phyloP scores from a whole-genome alignment of 2,113 vertebrate genomes.

The Takifugu flavidus region DNA sequence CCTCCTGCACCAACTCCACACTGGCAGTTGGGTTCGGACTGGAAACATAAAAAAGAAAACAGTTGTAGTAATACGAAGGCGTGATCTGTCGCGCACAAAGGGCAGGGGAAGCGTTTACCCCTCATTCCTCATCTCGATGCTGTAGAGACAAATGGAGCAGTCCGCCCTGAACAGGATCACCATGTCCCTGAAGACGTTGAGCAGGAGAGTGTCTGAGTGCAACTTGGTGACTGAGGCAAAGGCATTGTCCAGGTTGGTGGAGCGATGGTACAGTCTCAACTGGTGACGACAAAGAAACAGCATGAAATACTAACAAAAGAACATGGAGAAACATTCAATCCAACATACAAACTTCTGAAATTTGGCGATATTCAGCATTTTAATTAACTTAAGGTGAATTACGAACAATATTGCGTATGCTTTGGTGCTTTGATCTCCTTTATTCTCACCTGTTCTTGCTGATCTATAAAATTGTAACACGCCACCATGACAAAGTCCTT shows the following conservation, averaged over 20 bases:
- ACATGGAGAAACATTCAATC: too few species aligned
- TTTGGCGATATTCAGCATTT: too few species aligned
- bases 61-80: not conserved
- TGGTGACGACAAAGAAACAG: slow-evolving; percentile 40
- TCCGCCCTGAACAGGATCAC: slow-evolving; percentile 91
- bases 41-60: slow-evolving; percentile 6
- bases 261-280: slow-evolving; percentile 90
- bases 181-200: slow-evolving; percentile 94
- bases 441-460: slow-evolving; percentile 87
- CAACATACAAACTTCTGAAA: too few species aligned
- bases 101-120: slow-evolving; percentile 71
- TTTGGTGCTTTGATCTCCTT: slow-evolving; percentile 17
- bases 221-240: slow-evolving; percentile 93
- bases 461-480: slow-evolving; percentile 93
- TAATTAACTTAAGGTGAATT: too few species aligned
- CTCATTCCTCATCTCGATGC: slow-evolving; percentile 86
- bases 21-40: slow-evolving; percentile 83
- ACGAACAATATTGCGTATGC: too few species aligned
- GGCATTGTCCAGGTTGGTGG: slow-evolving; percentile 95
- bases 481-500: slow-evolving; percentile 94
- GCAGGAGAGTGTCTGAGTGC: slow-evolving; percentile 86
- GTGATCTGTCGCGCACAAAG: not conserved
- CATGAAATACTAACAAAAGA: not conserved
- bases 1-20: slow-evolving; percentile 93
- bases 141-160: slow-evolving; percentile 97